phyloP scores from a whole-genome alignment of 92 coral and sea anemone species.

The Palythoa grandis region DNA sequence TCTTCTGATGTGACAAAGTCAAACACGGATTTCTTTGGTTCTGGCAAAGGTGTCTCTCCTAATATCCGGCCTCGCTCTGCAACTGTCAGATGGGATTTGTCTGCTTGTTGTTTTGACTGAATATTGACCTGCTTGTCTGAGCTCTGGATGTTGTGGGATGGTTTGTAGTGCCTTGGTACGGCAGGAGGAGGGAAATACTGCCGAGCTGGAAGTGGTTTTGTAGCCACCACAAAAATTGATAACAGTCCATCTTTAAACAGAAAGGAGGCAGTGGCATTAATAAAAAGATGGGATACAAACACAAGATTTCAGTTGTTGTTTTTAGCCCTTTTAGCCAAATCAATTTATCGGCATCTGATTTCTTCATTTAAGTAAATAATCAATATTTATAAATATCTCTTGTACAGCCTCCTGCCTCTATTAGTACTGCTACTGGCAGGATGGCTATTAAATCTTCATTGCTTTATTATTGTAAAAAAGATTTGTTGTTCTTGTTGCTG shows the following conservation, averaged over 20 bases:
- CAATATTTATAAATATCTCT: too few species aligned
- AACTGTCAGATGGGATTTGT: conserved; percentile 61
- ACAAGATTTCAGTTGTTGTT: not conserved
- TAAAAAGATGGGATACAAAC: not conserved
- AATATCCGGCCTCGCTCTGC: conserved; percentile 78
- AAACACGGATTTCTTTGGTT: conserved; percentile 86
- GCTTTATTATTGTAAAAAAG: too few species aligned
- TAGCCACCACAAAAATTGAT: conserved; percentile 73
- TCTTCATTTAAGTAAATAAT: too few species aligned
- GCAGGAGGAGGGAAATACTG: conserved; percentile 85
- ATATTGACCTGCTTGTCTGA: conserved; percentile 11
- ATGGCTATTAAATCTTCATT: too few species aligned
- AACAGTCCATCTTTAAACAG: conserved; percentile 77
- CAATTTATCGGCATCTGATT: too few species aligned
- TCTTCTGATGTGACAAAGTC: conserved; percentile 80
- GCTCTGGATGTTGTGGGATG: conserved; percentile 56
- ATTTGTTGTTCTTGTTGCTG: too few species aligned
- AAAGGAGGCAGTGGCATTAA: not conserved
- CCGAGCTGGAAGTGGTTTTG: conserved; percentile 71
- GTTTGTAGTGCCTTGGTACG: conserved; percentile 80
- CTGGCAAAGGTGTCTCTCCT: conserved; percentile 75
- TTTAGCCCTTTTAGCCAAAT: too few species aligned
- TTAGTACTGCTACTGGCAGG: too few species aligned
- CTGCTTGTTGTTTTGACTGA: conserved; percentile 21
- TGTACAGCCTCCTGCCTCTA: too few species aligned